Base-by-base conservation (phyloP, 2,113 vertebrate species). In the Pungitius pungitius region DNA sequence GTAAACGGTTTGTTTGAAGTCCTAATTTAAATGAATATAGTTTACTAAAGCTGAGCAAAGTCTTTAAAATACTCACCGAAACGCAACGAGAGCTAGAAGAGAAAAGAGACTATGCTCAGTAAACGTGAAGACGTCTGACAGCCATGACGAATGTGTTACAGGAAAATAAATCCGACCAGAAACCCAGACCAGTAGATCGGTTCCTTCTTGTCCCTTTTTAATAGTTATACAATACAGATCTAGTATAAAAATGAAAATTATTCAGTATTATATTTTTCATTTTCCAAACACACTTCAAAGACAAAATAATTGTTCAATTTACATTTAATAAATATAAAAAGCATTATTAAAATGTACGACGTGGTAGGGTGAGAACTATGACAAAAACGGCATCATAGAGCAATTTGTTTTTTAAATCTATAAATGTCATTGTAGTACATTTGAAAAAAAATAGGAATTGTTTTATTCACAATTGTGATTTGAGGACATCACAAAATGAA, bases 101-200 rank as follows among this genome's bases (percentile, higher is more conserved):
- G 5, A 54, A 20, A 20, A 15, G 6, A 60, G 1, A 27, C 2
- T 10, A 17, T 8, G 4, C 8, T 35, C 18, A 15, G 40, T 15
- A 24, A 20, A 0, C 15, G 1, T 13, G 22, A 4, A 0, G 1
- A 10, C 14, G 5, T 0, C 26, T 20, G 35, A 18, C 59, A 51
- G 76, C 73, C 81, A 72, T 67, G 0, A 4, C 17, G 2, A 0
- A 14, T 5, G 84, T 77, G 89, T 81, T 37, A 45, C 88, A 75
- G 0, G 0, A 88, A 87, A 87, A 89, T 10, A 87, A 75, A 9
- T 33, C 81, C 87, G 1, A 76, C 69, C 43, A 22, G 69, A 14
- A 89, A 86, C 58, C 0, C 7, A 33, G 10, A 43, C 6, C 2
- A 1, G 0, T 4, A 27, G 0, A 20, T 1, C 13, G 2, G 83